phyloP scores from a whole-genome alignment of 2,797 vertebrate genomes.

The Scomberomorus guttatus region DNA sequence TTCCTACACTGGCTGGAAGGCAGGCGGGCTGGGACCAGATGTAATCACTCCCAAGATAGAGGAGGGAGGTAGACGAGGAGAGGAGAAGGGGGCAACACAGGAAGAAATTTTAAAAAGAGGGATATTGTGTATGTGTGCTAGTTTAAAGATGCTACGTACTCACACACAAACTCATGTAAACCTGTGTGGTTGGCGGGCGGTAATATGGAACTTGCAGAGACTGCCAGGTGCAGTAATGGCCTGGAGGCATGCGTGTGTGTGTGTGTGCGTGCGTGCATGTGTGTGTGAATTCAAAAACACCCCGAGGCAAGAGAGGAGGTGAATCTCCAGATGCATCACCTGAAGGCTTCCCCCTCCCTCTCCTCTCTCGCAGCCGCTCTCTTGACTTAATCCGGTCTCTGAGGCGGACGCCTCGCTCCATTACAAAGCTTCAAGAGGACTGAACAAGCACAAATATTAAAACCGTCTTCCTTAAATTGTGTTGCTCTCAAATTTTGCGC shows the following conservation, averaged over 20 bases:
- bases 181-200: background rate
- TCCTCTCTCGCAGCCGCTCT: constrained; percentile 8
- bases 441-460: constrained; percentile 44
- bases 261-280: constrained; percentile 2
- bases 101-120: constrained; percentile 4
- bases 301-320: constrained; percentile 36
- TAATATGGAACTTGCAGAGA: background rate
- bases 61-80: constrained; percentile 6
- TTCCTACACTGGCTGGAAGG: constrained; percentile 25
- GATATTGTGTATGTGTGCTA: background rate
- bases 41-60: constrained; percentile 53
- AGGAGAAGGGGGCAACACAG: background rate
- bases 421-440: constrained; percentile 49
- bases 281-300: constrained; percentile 45
- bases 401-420: constrained; percentile 32
- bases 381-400: constrained; percentile 44
- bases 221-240: constrained; percentile 33
- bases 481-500: constrained; percentile 34
- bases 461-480: constrained; percentile 39
- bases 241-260: constrained; percentile 34
- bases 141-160: constrained; percentile 8
- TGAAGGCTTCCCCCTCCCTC: constrained; percentile 8
- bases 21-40: constrained; percentile 38
- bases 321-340: constrained; percentile 48
- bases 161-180: constrained; percentile 13